A percentile compares a stretch with the other conserved stretches of the same genome.
phyloP scores from a whole-genome alignment of 1,140 invertebrate genomes.

The Drosophila erecta region DNA sequence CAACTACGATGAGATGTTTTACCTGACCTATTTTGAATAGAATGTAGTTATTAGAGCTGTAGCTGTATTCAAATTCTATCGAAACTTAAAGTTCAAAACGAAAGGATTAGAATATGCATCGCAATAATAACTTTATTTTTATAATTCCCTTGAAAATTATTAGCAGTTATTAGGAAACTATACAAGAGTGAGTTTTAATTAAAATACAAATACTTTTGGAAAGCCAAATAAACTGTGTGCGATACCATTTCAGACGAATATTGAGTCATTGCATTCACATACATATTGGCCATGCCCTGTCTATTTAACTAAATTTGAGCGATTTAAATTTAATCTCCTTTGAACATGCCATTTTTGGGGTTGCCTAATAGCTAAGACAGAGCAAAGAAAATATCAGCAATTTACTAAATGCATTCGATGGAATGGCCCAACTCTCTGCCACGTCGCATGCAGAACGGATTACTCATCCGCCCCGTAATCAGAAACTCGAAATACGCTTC shows the following conservation, averaged over 20 bases:
- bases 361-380: constrained; percentile 14
- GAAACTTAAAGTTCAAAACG: neutral
- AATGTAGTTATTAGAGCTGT: neutral
- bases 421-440: constrained; percentile 4
- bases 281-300: constrained; percentile 13
- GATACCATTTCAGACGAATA: neutral
- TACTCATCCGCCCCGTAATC: constrained; percentile 44
- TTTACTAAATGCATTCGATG: constrained; percentile 55
- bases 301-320: constrained; percentile 30
- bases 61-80: neutral
- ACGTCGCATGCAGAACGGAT: constrained; percentile 37
- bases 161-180: neutral
- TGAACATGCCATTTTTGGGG: constrained; percentile 55
- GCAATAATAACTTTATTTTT: neutral
- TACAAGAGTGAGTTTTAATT: constrained; percentile 35
- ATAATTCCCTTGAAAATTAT: neutral
- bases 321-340: constrained; percentile 33
- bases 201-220: constrained; percentile 28
- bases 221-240: constrained; percentile 18
- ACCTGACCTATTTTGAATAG: too few relatives aligned
- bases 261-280: constrained; percentile 26
- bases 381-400: constrained; percentile 39
- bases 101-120: constrained; percentile 3
- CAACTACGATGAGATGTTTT: neutral
- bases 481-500: constrained; percentile 6